phyloP scores from a whole-genome alignment of 2,888 invertebrate genomes.

The Ectemnius lituratus region DNA sequence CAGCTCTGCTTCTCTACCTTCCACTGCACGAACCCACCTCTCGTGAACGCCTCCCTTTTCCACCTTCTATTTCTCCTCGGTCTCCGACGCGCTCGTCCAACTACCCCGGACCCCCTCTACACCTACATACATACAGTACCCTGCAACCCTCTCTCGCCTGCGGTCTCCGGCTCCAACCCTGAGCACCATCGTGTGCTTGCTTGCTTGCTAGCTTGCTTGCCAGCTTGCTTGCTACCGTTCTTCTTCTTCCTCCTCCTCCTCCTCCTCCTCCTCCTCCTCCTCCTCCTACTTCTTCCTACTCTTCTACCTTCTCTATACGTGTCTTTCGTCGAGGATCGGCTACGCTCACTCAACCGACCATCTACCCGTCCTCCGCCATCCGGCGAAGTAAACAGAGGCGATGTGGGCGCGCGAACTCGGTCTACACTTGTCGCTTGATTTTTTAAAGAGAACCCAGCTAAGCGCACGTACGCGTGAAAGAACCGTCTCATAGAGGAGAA shows the following conservation, averaged over 20 bases:
- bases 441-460: slow-evolving; percentile 50
- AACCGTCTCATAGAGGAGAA: slow-evolving; percentile 22
- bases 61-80: slow-evolving; percentile 21
- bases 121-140: neutral
- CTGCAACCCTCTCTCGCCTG: slow-evolving; percentile 8
- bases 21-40: neutral
- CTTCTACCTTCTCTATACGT: slow-evolving; percentile 18
- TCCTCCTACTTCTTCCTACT: slow-evolving; percentile 11
- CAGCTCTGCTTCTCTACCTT: neutral
- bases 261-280: slow-evolving; percentile 13
- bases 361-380: slow-evolving; percentile 26
- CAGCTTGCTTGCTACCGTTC: slow-evolving; percentile 30
- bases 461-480: slow-evolving; percentile 47
- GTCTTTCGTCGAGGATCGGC: slow-evolving; percentile 15
- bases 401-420: slow-evolving; percentile 51
- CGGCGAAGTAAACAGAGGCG: slow-evolving; percentile 50
- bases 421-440: slow-evolving; percentile 49
- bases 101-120: too few relatives aligned
- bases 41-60: slow-evolving; percentile 9
- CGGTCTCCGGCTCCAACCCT: slow-evolving; percentile 30
- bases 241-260: slow-evolving; percentile 9
- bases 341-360: slow-evolving; percentile 20
- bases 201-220: slow-evolving; percentile 21
- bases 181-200: slow-evolving; percentile 23
- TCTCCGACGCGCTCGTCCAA: neutral